phyloP scores from a whole-genome alignment of 2,797 vertebrate species.

The Ciconia nigra region DNA sequence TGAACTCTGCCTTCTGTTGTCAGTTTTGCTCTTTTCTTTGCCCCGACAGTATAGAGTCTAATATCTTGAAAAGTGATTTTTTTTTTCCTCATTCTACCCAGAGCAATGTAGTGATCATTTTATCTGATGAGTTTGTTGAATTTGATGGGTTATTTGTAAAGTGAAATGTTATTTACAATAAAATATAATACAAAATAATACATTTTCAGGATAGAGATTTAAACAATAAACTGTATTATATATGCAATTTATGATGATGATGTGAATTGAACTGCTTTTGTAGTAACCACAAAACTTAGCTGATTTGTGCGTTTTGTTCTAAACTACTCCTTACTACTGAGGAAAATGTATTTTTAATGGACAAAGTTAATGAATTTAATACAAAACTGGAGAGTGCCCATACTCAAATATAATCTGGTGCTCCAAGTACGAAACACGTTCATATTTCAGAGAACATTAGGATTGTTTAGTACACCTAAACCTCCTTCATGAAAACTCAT shows the following conservation, averaged over 20 bases:
- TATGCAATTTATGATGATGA: not conserved
- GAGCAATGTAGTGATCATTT: not conserved
- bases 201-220: not conserved
- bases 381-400: not conserved
- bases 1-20: not conserved
- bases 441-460: not conserved
- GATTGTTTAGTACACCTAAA: not conserved
- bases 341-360: not conserved
- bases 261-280: not conserved
- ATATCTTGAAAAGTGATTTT: not conserved
- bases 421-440: not conserved
- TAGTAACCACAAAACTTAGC: not conserved
- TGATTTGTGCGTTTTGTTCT: not conserved
- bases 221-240: not conserved
- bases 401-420: not conserved
- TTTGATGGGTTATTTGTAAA: not conserved
- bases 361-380: not conserved
- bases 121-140: not conserved
- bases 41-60: not conserved
- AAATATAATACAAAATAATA: not conserved
- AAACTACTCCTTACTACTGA: not conserved
- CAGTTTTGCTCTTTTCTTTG: not conserved
- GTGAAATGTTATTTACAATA: not conserved
- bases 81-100: not conserved
- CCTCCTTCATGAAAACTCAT: not conserved